Evolutionary conservation across 2,888 invertebrate species (phyloP).

Genomic region (Papilio protenor): DNA sequence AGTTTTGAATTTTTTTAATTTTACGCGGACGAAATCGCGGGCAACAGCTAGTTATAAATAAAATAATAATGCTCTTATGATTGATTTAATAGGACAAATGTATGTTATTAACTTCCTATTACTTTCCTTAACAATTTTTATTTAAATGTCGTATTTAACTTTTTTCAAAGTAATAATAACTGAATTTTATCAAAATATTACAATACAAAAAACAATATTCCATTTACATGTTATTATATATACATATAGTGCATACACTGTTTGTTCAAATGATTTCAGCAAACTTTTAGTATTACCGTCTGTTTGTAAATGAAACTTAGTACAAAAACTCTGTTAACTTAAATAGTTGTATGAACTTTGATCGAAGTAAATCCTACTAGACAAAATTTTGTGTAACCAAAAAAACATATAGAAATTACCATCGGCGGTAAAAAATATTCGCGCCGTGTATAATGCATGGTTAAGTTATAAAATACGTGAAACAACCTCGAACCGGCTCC

Average conservation of each 20-base stretch:
- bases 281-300: not conserved
- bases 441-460: constrained; percentile 39
- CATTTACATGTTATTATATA: not conserved
- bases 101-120: too few relatives aligned
- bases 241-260: not conserved
- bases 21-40: too few relatives aligned
- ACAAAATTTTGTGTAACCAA: not conserved
- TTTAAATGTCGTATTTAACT: too few relatives aligned
- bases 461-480: constrained; percentile 42
- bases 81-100: too few relatives aligned
- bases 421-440: constrained; percentile 5
- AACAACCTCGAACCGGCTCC: constrained; percentile 47
- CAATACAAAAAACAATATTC: too few relatives aligned
- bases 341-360: not conserved
- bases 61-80: too few relatives aligned
- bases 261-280: not conserved
- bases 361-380: not conserved
- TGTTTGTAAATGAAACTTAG: not conserved
- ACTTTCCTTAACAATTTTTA: too few relatives aligned
- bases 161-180: too few relatives aligned
- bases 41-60: too few relatives aligned
- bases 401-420: not conserved
- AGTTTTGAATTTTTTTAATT: too few relatives aligned
- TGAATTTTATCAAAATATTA: too few relatives aligned
- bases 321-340: not conserved